Evolutionary conservation across 2,113 vertebrate genomes (phyloP), one percentile per base, ranked within the genome.

Genomic region (Pachycephala philippinensis): DNA sequence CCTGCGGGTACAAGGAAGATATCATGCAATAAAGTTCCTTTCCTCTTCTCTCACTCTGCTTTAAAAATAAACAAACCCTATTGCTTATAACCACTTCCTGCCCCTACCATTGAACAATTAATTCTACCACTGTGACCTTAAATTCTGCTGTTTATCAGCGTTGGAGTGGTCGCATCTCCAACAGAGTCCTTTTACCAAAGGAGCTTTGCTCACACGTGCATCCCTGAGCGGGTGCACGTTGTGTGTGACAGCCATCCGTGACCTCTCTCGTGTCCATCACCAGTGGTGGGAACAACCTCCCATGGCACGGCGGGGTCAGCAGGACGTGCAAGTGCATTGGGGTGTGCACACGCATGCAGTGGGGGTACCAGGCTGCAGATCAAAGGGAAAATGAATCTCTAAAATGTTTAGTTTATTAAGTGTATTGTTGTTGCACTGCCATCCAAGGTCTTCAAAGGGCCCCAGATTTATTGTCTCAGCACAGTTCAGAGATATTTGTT

Each of bases 381-480:
- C 96, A 97, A 96, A 97, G 76, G 87, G 71, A 85, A 91, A 90
- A 78, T 2, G 4, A 64, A 75, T 52, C 47, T 71, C 78, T 87
- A 19, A 87, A 90, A 84, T 87, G 44, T 95, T 95, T 94, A 9
- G 54, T 80, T 93, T 87, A 74, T 66, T 37, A 94, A 95, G 61
- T 57, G 45, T 44, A 45, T 85, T 96, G 82, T 92, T 95, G 87
- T 74, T 95, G 71, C 37, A 19, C 45, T 89, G 91, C 87, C 1
- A 3, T 85, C 50, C 61, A 68, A 72, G 53, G 65, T 90, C 91
- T 97, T 97, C 93, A 96, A 93, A 97, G 80, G 53, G 65, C 19
- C 52, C 37, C 53, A 83, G 69, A 93, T 93, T 96, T 96, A 96
- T 82, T 96, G 56, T 85, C 87, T 95, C 63, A 40, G 77, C 47